Evolutionary conservation across 2,113 vertebrate genomes (phyloP), one percentile per base, ranked within the genome.

Genomic region (Rhabdomys dilectus): DNA sequence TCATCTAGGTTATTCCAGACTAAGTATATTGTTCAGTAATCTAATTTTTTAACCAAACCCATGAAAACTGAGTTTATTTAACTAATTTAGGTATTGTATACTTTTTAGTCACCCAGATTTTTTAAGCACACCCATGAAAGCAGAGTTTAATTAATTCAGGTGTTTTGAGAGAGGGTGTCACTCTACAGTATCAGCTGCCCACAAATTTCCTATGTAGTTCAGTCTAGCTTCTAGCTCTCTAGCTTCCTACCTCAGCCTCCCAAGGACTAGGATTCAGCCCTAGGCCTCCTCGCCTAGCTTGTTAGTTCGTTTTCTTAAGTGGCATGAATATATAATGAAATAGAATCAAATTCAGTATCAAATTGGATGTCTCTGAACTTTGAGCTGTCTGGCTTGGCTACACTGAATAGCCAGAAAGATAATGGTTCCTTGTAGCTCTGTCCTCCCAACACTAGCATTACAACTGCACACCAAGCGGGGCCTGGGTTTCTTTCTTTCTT

Each of bases 251-350:
- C 34, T 88, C 31, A 70, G 64, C 31, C 64, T 87, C 19, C 31
- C 19, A n/a, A 70, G 19, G 15, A 45, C 64, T 70, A 68, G 34
- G 45, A 87, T 70, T n/a, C 21, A 70, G 48, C 13, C 48, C 56
- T 72, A 56, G 72, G 22, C 48, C 13, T 56, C 48, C 36, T 53
- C 19, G 16, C 4, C 51, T 39, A 24, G 34, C 10, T 66, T 13
- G 9, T 26, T 60, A 82, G 15, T 82, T 51, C 36, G 72, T 95
- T 88, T 82, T 80, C 92, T 78, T 91, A 48, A 96, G 68, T 88
- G 76, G 24, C 22, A 58, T 91, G 42, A 95, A 72, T 77, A 64
- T 26, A 72, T 88, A 64, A 42, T 31, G 24, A 60, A 88, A 42
- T n/a, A 62, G 70, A 93, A 31, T 76, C 42, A 70, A 73, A 42